Base-by-base conservation (phyloP, 2,113 vertebrate genomes). In the Garra rufa region DNA sequence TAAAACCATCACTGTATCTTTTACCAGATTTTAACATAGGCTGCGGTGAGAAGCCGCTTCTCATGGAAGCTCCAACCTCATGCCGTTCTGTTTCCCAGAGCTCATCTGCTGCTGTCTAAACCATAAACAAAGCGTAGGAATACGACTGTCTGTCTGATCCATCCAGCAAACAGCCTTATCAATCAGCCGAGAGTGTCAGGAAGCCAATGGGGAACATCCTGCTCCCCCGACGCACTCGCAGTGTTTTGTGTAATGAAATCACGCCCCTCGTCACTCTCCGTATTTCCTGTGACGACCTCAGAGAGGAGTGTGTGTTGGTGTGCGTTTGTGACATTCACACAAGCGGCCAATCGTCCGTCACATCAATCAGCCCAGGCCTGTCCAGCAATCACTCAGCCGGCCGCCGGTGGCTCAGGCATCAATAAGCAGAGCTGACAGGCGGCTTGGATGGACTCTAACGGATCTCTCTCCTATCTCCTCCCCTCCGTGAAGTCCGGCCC, bases 351-450 rank as follows among this genome's bases (percentile, higher is more conserved):
- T 91, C 87, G 87, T 89, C 90, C 88, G 85, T 90, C 92, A 88
- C 92, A 94, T 95, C 93, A 91, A 91, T 95, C 92, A 92, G 65
- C 50, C 76, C 76, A 82, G 80, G 89, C 91, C 91, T 87, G 86
- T 91, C 92, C 86, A 85, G 88, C 89, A 86, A 88, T 94, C 92
- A 92, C 86, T 92, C 92, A 92, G 85, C 48, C 76, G 88, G 87
- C 78, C 28, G 69, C 46, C 83, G 85, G 89, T 85, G 89, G 90
- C 89, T 70, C 50, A 44, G 85, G 78, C 92, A 91, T 94, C 93
- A 93, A 92, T 93, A 92, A 93, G 85, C 80, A 73, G 69, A 76
- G 71, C 86, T 91, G 91, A 92, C 92, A 92, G 91, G 82, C 43
- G 81, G 83, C 85, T 81, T 75, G 78, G 89, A 88, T 82, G 69